phyloP scores from a whole-genome alignment of 2,888 invertebrate genomes.

The Eurois occulta region DNA sequence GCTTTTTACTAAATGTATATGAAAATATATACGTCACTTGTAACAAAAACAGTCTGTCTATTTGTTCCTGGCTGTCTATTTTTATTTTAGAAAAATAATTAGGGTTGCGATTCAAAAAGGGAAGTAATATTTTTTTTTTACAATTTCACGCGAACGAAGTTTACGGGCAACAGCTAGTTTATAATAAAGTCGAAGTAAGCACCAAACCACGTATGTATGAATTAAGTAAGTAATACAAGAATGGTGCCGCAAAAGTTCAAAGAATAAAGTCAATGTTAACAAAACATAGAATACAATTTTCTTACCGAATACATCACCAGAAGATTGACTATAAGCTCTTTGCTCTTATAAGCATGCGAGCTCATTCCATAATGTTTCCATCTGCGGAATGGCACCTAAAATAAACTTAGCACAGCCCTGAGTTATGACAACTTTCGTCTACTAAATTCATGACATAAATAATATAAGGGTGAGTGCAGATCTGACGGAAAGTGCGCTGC shows the following conservation, averaged over 20 bases:
- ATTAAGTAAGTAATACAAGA: background rate
- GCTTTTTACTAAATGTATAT: too few relatives aligned
- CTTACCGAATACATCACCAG: conserved; percentile 9
- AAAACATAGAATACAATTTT: background rate
- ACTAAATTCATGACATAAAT: conserved; percentile 55
- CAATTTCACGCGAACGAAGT: too few relatives aligned
- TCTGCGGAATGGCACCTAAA: conserved; percentile 43
- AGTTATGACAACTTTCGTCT: conserved; percentile 59
- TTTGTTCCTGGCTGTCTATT: too few relatives aligned
- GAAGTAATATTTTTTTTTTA: too few relatives aligned
- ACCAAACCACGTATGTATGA: fast-evolving
- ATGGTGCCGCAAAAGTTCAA: background rate
- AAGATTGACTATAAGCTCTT: conserved; percentile 20
- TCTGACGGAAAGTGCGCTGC: background rate
- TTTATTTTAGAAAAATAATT: too few relatives aligned
- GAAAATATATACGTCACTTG: too few relatives aligned
- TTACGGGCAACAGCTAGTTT: too few relatives aligned
- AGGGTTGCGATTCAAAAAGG: too few relatives aligned
- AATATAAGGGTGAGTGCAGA: conserved; percentile 28
- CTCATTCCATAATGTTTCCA: conserved; percentile 33
- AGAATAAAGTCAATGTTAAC: background rate
- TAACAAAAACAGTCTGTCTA: too few relatives aligned
- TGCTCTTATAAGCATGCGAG: conserved; percentile 7
- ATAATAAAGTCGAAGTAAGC: background rate
- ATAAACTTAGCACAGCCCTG: conserved; percentile 48